These are phyloP conservation scores for Arge pagana DNA, from an alignment of 2,888 invertebrate genomes.

Conservation along the genomic window DNA sequence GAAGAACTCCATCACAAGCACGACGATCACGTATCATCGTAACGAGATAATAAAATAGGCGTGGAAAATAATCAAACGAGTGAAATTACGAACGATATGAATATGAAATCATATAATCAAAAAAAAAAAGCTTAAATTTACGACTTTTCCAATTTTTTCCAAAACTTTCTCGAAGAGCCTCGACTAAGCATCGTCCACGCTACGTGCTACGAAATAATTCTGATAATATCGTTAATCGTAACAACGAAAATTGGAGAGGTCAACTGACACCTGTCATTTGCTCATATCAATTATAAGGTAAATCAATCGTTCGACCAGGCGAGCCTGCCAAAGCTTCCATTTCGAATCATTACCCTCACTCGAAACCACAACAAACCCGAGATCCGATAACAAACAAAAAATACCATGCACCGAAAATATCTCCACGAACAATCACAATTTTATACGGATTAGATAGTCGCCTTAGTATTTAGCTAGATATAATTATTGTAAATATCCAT, in stretches of 20 bases:
- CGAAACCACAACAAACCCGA: too few relatives aligned
- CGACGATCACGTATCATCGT: too few relatives aligned
- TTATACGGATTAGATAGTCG: conserved; percentile 47
- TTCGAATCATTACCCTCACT: too few relatives aligned
- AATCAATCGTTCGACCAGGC: too few relatives aligned
- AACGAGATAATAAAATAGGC: too few relatives aligned
- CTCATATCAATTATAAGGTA: conserved; percentile 52
- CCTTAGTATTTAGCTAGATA: conserved; percentile 37
- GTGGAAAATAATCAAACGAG: conserved; percentile 24
- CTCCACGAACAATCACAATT: conserved; percentile 48
- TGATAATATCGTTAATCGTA: conserved; percentile 2
- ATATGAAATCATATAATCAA: conserved; percentile 14
- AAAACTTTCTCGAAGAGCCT: neutral
- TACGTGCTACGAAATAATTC: too few relatives aligned
- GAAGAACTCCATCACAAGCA: conserved; percentile 44
- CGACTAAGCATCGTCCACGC: too few relatives aligned
- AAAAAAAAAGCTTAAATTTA: conserved; percentile 28
- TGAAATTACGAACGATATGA: neutral
- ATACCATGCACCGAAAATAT: too few relatives aligned
- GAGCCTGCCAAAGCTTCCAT: too few relatives aligned
- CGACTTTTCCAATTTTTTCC: conserved; percentile 42
- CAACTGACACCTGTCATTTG: conserved; percentile 50
- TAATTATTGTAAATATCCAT: conserved; percentile 45
- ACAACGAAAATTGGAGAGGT: conserved; percentile 42
- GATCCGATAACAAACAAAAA: too few relatives aligned